Evolutionary conservation across 2,113 vertebrate genomes (phyloP).

Genomic region (Psammodynastes pulverulentus): DNA sequence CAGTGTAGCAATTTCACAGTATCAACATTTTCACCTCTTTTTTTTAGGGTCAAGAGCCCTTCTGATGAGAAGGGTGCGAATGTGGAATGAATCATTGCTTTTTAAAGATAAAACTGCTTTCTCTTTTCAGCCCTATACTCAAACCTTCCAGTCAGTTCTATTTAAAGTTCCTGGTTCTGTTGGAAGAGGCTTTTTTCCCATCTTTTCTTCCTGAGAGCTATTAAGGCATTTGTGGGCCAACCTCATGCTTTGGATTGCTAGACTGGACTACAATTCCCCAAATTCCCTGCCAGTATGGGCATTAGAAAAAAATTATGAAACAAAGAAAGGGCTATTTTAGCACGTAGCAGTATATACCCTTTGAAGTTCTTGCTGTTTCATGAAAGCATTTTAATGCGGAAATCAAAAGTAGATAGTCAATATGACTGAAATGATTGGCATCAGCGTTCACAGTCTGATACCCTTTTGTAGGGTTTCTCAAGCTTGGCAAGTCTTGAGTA

Average conservation of each 20-base stretch:
- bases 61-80: background rate
- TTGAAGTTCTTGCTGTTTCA: background rate
- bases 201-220: background rate
- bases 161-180: conserved; percentile 6
- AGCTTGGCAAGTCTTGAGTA: background rate
- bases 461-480: background rate
- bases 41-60: background rate
- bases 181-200: background rate
- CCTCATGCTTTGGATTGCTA: background rate
- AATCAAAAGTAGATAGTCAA: conserved; percentile 40
- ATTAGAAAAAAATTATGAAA: background rate
- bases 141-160: background rate
- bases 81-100: background rate
- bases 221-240: conserved; percentile 16
- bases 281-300: background rate
- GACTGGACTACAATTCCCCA: background rate
- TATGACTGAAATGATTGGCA: background rate
- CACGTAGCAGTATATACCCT: background rate
- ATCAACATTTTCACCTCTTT: background rate
- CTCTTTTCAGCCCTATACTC: background rate
- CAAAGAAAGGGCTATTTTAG: background rate
- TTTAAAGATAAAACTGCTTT: background rate
- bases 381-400: background rate
- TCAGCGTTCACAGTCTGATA: background rate
- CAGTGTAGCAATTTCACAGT: background rate